phyloP scores from a whole-genome alignment of 2,113 vertebrate genomes.

The Tachysurus fulvidraco region DNA sequence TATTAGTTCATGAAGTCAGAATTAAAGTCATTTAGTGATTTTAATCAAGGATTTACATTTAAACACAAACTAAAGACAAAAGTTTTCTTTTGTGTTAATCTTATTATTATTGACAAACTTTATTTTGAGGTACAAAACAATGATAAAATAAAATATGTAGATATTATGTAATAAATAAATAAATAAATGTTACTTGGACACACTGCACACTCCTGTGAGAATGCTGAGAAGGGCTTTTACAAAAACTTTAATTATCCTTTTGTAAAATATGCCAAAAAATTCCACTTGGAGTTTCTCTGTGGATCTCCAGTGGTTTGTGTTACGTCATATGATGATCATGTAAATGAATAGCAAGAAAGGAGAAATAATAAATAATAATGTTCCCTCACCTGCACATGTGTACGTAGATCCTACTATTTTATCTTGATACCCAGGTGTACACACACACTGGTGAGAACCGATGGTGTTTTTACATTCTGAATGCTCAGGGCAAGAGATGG shows the following conservation, averaged over 20 bases:
- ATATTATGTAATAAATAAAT: too few relatives aligned
- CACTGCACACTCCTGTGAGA: too few relatives aligned
- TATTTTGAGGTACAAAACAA: not conserved
- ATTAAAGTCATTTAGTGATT: not conserved
- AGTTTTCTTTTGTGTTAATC: not conserved
- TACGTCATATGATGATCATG: not conserved
- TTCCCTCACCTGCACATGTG: conserved; percentile 38
- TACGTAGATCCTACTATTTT: not conserved
- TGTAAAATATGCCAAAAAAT: too few relatives aligned
- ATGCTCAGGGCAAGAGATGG: not conserved
- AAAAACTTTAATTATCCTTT: too few relatives aligned
- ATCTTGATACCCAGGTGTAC: conserved; percentile 26
- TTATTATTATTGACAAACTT: not conserved
- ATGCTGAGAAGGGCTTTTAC: too few relatives aligned
- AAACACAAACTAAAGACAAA: not conserved
- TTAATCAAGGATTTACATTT: not conserved
- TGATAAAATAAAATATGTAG: too few relatives aligned
- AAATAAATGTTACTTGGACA: too few relatives aligned
- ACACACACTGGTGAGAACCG: conserved; percentile 36
- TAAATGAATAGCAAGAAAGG: not conserved
- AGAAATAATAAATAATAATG: not conserved
- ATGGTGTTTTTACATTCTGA: conserved; percentile 33
- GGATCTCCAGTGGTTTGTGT: not conserved
- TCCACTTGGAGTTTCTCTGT: too few relatives aligned
- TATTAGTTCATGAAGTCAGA: not conserved